Evolutionary conservation across 2,113 vertebrate species (phyloP).

Genomic region (Thamnophis sirtalis): DNA sequence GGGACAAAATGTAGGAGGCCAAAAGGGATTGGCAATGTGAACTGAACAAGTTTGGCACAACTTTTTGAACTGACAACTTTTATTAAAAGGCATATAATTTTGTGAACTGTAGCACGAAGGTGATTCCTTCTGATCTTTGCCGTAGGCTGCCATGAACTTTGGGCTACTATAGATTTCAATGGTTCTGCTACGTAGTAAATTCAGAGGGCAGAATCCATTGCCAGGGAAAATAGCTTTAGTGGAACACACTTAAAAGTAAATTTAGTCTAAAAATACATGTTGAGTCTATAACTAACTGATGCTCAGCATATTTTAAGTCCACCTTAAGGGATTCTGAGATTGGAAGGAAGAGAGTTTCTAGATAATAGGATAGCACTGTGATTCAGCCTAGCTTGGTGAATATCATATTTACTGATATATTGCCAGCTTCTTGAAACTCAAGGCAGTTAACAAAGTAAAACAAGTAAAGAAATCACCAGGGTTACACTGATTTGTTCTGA

Average conservation of each 20-base stretch:
- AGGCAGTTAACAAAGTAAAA: not conserved
- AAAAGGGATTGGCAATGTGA: not conserved
- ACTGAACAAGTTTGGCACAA: not conserved
- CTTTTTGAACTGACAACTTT: not conserved
- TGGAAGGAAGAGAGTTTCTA: not conserved
- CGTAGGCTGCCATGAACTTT: not conserved
- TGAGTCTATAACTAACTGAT: not conserved
- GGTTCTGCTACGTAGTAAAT: not conserved
- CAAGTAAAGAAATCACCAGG: not conserved
- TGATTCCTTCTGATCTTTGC: not conserved
- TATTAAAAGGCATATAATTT: not conserved
- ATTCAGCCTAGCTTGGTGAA: not conserved
- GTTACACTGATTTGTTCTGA: not conserved
- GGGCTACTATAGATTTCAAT: not conserved
- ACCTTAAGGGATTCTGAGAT: not conserved
- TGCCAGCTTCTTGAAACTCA: not conserved
- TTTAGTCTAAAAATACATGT: not conserved
- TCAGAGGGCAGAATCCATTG: not conserved
- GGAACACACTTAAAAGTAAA: not conserved
- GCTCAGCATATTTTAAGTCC: not conserved
- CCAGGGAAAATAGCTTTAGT: not conserved
- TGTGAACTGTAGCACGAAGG: not conserved
- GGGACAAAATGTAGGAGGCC: not conserved
- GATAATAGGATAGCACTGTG: not conserved
- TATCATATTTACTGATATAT: not conserved